Percentiles rank a stretch among this genome's conserved stretches.
phyloP scores from a whole-genome alignment of 2,113 vertebrate genomes.

The Strix uralensis region DNA sequence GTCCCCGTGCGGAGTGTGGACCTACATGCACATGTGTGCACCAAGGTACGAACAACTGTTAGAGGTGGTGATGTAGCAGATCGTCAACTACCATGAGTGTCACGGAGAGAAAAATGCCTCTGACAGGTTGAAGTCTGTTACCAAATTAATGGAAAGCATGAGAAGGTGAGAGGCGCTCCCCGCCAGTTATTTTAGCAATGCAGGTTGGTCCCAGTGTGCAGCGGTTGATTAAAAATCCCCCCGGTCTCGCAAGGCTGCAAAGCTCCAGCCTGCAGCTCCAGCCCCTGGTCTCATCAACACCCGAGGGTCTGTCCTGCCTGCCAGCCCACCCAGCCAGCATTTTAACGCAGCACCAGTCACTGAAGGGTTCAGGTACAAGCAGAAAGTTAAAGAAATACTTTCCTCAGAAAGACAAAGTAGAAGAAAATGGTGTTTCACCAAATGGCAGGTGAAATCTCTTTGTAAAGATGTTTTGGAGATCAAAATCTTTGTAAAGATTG shows the following conservation, averaged over 20 bases:
- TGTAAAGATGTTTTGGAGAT: not conserved
- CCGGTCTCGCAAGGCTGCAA: not conserved
- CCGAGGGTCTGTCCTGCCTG: not conserved
- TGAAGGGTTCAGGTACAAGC: not conserved
- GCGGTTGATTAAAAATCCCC: not conserved
- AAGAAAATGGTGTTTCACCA: not conserved
- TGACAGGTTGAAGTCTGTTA: conserved; percentile 1
- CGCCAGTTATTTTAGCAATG: not conserved
- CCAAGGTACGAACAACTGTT: not conserved
- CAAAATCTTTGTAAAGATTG: not conserved
- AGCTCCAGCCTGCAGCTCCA: not conserved
- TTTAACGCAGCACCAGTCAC: not conserved
- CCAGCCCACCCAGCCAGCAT: not conserved
- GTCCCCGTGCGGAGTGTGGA: not conserved
- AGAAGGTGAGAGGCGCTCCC: not conserved
- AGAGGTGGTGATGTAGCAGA: conserved; percentile 14
- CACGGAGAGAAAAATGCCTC: not conserved
- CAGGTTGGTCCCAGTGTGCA: not conserved
- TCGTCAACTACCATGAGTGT: not conserved
- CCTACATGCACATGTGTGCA: not conserved
- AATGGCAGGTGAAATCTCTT: not conserved
- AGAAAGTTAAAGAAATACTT: not conserved
- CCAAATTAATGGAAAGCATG: not conserved
- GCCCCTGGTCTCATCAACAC: not conserved
- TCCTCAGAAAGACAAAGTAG: not conserved